Evolutionary conservation across 2,113 vertebrate species (phyloP).

Genomic region (Syngnathus floridae): DNA sequence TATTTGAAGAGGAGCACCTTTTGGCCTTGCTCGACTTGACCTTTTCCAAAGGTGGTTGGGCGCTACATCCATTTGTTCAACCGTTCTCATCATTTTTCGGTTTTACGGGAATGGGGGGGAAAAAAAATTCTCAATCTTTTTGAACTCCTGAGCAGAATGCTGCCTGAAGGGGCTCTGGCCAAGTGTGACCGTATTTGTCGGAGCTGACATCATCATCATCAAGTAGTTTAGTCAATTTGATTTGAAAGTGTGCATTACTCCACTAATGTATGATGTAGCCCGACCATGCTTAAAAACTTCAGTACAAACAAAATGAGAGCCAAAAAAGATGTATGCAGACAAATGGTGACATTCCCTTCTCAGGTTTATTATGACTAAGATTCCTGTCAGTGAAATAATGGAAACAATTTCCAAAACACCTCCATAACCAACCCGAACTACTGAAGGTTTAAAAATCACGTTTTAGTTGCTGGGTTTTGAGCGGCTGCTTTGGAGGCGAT

Average conservation of each 20-base stretch:
- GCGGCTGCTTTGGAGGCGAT: constrained; percentile 41
- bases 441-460: neutral
- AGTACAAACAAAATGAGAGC: constrained; percentile 11
- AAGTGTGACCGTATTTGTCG: neutral
- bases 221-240: neutral
- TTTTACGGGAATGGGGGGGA: neutral
- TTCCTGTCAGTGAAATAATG: neutral
- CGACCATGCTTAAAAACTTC: constrained; percentile 14
- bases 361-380: neutral
- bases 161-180: neutral
- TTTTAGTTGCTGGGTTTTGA: constrained; percentile 25
- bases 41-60: too few species aligned
- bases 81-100: neutral
- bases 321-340: neutral
- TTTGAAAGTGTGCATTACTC: neutral
- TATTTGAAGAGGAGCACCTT: too few species aligned
- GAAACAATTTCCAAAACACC: neutral
- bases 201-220: neutral
- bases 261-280: neutral
- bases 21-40: too few species aligned
- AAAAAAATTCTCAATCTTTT: neutral
- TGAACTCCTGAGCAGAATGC: neutral
- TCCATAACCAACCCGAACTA: neutral
- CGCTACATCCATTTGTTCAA: too few species aligned
- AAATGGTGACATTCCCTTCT: neutral